Evolutionary conservation across 64 coral and sea anemone species (phyloP).

Genomic region (Stylophora pistillata): DNA sequence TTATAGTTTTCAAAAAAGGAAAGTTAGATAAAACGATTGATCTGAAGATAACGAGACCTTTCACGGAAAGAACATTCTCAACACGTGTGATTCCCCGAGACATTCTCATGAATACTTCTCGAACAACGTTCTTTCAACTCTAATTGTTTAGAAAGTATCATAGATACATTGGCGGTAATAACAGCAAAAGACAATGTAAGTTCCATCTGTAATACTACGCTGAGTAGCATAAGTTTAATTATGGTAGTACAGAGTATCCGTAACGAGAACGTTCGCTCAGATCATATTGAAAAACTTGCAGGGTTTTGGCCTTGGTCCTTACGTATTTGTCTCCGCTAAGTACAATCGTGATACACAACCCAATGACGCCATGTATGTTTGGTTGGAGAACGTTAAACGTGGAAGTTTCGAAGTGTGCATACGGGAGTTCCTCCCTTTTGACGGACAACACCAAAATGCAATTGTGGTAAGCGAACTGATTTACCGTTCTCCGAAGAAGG

Average conservation of each 20-base stretch:
- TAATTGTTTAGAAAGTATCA: too few species aligned
- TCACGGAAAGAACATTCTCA: too few species aligned
- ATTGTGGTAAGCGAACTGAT: not conserved
- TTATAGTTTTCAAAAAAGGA: too few species aligned
- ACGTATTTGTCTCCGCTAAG: not conserved
- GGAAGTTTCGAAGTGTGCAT: constrained; percentile 13
- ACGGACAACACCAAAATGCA: constrained; percentile 1
- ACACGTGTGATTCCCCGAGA: too few species aligned
- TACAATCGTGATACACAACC: not conserved
- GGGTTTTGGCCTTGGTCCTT: not conserved
- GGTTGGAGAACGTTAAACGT: not conserved
- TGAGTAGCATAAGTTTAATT: not conserved
- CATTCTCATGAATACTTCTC: too few species aligned
- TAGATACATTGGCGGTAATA: too few species aligned
- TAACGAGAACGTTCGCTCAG: not conserved
- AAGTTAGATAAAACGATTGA: too few species aligned
- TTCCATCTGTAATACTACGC: too few species aligned
- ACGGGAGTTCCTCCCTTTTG: not conserved
- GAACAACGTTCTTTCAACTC: too few species aligned
- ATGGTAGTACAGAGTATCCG: not conserved
- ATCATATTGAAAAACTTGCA: not conserved
- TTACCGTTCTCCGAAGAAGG: not conserved
- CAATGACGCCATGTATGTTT: constrained; percentile 22
- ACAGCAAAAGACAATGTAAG: too few species aligned
- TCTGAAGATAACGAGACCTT: too few species aligned